Evolutionary conservation across 2,797 vertebrate genomes (phyloP), one percentile per base, ranked within the genome.

Genomic region (Pithecia hirsuta): DNA sequence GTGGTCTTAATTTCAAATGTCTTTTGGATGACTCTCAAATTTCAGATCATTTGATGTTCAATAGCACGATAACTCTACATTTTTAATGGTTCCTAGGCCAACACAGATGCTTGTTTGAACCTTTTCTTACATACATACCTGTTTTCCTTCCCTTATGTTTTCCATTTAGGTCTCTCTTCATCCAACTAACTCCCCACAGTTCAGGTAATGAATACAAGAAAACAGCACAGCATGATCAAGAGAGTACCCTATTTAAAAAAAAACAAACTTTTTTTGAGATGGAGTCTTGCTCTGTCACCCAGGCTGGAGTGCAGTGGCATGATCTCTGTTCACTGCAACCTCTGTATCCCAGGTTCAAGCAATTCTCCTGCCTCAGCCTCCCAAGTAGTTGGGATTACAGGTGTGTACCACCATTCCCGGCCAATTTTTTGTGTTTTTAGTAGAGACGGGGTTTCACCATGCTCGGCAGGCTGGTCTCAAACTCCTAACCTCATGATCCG

Each of bases 91-190:
- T 55, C 28, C 72, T 92, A 33, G 9, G n/a, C 15, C 24, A 67
- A 83, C 30, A 48, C 0, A 93, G 81, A 85, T 11, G 22, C 48
- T 75, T 80, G 20, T 44, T 57, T 57, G 46, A 41, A 52, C 14
- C 7, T 86, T 96, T 61, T 50, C 76, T 94, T 84, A 36, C 4
- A 85, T 11, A 79, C 19, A 50, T 22, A 19, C 41, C 44, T 44
- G 12, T 87, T 90, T 52, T 50, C 26, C 15, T n/a, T 74, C 15
- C 22, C 14, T 67, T 52, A 11, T 44, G 75, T 74, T 26, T 81
- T 81, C 74, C 22, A 88, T 91, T 96, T 46, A 30, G 30, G 82
- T 89, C 72, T 88, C 70, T 86, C 88, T 26, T 94, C 15, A 82
- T 74, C 82, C 94, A 95, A 28, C 14, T n/a, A 89, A 83, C 7